Evolutionary conservation across 2,888 invertebrate species (phyloP).

Genomic region (Stegana nigrithorax): DNA sequence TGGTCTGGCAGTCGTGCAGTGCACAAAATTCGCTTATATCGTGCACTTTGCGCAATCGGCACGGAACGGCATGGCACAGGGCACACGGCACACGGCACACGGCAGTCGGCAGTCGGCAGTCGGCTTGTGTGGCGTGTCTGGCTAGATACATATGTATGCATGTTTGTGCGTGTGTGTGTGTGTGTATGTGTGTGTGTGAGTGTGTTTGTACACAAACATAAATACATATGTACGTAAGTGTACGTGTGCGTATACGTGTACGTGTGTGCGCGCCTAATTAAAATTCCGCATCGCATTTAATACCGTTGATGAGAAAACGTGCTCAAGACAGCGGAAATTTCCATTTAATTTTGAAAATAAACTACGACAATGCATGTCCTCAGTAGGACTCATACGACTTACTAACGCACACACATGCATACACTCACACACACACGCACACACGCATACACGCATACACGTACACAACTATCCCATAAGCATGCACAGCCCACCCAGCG

Average conservation of each 20-base stretch:
- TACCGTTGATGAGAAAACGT: slow-evolving; percentile 54
- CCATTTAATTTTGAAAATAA: slow-evolving; percentile 47
- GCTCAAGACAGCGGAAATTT: slow-evolving; percentile 55
- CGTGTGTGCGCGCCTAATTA: slow-evolving; percentile 46
- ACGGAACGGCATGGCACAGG: too few relatives aligned
- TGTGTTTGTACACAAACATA: slow-evolving; percentile 17
- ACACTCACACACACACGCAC: not conserved
- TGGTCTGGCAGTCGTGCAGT: not conserved
- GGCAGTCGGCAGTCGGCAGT: not conserved
- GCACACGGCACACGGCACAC: too few relatives aligned
- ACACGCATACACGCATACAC: not conserved
- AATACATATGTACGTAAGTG: not conserved
- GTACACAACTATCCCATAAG: too few relatives aligned
- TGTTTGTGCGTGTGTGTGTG: not conserved
- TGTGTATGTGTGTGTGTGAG: not conserved
- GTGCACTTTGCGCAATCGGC: too few relatives aligned
- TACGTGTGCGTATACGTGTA: too few relatives aligned
- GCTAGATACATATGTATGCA: too few relatives aligned
- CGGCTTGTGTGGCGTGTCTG: not conserved
- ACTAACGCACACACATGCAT: not conserved
- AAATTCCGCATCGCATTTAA: slow-evolving; percentile 57
- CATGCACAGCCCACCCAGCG: too few relatives aligned
- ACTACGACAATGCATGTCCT: not conserved
- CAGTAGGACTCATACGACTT: too few relatives aligned
- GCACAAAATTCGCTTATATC: too few relatives aligned